Evolutionary conservation across 2,888 invertebrate species (phyloP), one percentile per base, ranked within the genome.

Genomic region (Tetanocera ferruginea): DNA sequence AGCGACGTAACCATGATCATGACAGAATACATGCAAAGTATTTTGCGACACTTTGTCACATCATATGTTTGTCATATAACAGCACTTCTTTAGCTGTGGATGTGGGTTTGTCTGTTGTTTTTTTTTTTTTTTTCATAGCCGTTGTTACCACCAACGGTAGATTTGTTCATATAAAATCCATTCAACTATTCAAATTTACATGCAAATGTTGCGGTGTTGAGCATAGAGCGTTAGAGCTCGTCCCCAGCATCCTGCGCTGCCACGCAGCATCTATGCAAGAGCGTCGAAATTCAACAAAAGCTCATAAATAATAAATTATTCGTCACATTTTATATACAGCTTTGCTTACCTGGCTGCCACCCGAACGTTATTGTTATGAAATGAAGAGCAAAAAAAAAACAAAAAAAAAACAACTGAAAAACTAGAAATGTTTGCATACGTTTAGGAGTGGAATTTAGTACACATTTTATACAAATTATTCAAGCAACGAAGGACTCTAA

Each of bases 291-390:
- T 75, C 79, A 79, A 73, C 82, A 79, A 80, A 82, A 79, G 76
- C 80, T 82, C 82, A 82, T 82, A 83, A 83, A 82, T 83, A 82
- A 82, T 83, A 82, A 83, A 83, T 83, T 81, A 82, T 81, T 79
- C 78, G 77, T 74, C 74, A 78, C 78, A 80, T 77, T 79, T 80
- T 76, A 80, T 78, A 75, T 57, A 57, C 19, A 60, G 17, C 5
- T 43, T 9, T 19, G 60, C 69, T 43, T 62, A 43, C 37, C 28
- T 43, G 43, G 49, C 67, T 43, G 37, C 43, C 67, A 62, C 23
- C 8, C 25, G 43, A 37, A 28, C 37, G 67, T 67, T 37, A 43
- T 64, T 43, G 25, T 67, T 19, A 37, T 67, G 37, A n/a, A 67
- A 67, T 67, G 25, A 69, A 23, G 9, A 37, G 19, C 11, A 43